Conservation (phyloP, 2,888 invertebrate species). For the Stomorhina lunata region DNA sequence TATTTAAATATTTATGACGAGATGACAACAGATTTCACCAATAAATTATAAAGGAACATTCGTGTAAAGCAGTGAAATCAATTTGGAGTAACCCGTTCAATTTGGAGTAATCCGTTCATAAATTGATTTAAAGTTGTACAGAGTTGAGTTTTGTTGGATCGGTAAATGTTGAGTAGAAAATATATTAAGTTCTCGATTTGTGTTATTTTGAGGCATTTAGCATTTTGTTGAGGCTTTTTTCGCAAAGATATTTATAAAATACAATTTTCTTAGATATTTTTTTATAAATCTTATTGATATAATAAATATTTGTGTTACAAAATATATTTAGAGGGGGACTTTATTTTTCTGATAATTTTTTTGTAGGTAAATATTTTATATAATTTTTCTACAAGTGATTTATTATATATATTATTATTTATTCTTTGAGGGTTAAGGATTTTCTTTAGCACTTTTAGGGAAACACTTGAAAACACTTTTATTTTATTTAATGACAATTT, state of each 20-base stretch:
- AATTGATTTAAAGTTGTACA: too few species aligned
- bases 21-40: conserved; percentile 12
- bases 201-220: background rate
- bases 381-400: conserved; percentile 2
- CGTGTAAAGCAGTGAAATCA: conserved; percentile 3
- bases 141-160: too few species aligned
- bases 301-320: conserved; percentile 17
- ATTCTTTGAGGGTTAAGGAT: background rate
- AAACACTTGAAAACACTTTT: background rate
- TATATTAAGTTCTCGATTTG: too few species aligned
- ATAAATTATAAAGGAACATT: conserved; percentile 9
- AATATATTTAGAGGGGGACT: conserved; percentile 17
- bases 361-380: conserved; percentile 15
- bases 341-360: background rate
- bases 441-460: conserved; percentile 17
- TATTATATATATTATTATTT: background rate
- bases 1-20: conserved; percentile 2
- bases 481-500: background rate
- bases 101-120: conserved; percentile 42
- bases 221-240: conserved; percentile 12
- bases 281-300: background rate
- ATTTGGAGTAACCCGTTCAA: background rate
- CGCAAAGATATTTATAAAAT: conserved; percentile 5
- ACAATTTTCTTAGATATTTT: background rate
- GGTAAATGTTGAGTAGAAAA: conserved; percentile 20